Conservation (phyloP, 2,113 vertebrate species). For the Nibea albiflora region DNA sequence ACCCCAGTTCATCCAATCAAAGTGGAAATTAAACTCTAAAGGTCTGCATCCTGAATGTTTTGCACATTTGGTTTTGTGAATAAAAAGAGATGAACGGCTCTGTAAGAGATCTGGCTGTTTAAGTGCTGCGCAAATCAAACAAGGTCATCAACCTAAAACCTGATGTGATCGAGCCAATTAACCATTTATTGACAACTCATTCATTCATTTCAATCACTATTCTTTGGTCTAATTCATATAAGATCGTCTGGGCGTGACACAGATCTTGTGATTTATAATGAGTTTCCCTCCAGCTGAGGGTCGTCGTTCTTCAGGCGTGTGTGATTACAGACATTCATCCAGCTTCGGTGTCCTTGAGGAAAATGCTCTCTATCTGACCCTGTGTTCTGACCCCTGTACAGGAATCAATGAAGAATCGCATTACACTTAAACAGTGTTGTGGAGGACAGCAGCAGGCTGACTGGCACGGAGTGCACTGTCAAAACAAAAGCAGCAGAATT, state of each 20-base stretch:
- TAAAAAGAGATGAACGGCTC: neutral
- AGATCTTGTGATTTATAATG: neutral
- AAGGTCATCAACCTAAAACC: too few relatives aligned
- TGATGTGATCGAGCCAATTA: neutral
- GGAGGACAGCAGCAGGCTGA: neutral
- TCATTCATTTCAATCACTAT: neutral
- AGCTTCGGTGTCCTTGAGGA: conserved; percentile 12
- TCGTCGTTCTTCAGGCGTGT: neutral
- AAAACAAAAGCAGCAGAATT: conserved; percentile 21
- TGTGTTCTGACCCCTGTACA: conserved; percentile 23
- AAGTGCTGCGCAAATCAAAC: neutral
- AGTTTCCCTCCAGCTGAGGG: neutral
- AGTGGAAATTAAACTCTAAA: neutral
- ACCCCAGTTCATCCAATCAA: too few relatives aligned
- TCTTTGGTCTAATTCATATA: neutral
- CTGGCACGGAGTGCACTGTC: neutral
- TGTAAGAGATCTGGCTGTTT: neutral
- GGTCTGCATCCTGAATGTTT: neutral
- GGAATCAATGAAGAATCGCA: conserved; percentile 48
- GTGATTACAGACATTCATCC: conserved; percentile 14
- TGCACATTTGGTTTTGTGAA: neutral
- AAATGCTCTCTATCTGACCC: neutral
- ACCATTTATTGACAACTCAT: neutral
- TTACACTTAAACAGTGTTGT: conserved; percentile 24
- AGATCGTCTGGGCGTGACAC: neutral